Conservation (phyloP, 1,140 invertebrate species). For the Coboldia fuscipes region DNA sequence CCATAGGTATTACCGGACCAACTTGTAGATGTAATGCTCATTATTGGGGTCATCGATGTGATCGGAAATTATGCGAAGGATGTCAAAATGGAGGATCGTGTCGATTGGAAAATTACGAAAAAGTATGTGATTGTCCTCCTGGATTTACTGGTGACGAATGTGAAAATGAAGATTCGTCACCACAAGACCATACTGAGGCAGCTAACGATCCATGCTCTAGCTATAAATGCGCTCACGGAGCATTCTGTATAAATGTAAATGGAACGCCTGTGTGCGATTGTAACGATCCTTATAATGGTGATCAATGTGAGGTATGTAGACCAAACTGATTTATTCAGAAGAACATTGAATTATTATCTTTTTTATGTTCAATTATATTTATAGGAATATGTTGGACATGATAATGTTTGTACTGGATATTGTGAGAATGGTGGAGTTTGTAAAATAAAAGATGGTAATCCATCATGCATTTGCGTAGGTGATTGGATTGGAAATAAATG, state of each 20-base stretch:
- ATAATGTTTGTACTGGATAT: conserved; percentile 32
- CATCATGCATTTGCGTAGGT: conserved; percentile 31
- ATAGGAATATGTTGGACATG: conserved; percentile 25
- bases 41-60: conserved; percentile 32
- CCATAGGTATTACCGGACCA: conserved; percentile 15
- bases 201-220: conserved; percentile 17
- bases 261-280: conserved; percentile 30
- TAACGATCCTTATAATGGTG: conserved; percentile 38
- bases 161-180: conserved; percentile 11
- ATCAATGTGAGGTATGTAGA: conserved; percentile 31
- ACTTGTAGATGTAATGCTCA: conserved; percentile 26
- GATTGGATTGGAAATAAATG: conserved; percentile 34
- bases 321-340: too few species aligned
- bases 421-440: conserved; percentile 36
- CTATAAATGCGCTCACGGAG: conserved; percentile 16
- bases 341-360: background rate
- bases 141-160: conserved; percentile 16
- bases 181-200: conserved; percentile 7
- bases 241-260: conserved; percentile 17
- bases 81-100: conserved; percentile 31
- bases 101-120: conserved; percentile 7
- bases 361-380: conserved; percentile 2
- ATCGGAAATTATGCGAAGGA: conserved; percentile 27
- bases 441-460: conserved; percentile 14
- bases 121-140: conserved; percentile 11